Evolutionary conservation across 2,113 vertebrate genomes (phyloP).

Genomic region (Peromyscus leucopus): DNA sequence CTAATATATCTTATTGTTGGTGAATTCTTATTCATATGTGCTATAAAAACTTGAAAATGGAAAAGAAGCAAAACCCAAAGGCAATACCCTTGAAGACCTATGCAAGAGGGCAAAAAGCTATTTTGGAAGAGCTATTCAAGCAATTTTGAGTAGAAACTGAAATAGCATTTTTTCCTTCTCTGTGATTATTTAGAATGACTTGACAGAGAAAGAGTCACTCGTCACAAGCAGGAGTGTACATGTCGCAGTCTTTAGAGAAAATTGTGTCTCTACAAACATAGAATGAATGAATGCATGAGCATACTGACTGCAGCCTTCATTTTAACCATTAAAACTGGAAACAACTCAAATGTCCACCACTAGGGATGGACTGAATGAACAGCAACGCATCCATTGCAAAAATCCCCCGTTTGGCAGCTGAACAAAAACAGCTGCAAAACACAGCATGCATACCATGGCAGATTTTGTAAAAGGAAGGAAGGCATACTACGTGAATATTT

Average conservation of each 20-base stretch:
- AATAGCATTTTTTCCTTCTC: not conserved
- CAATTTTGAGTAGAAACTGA: not conserved
- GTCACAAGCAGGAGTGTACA: not conserved
- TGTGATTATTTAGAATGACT: not conserved
- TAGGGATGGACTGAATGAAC: not conserved
- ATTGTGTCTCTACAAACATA: not conserved
- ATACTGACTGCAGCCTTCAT: not conserved
- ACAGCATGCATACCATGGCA: rapidly evolving
- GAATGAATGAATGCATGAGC: not conserved
- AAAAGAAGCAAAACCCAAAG: not conserved
- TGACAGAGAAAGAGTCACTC: not conserved
- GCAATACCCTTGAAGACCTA: not conserved
- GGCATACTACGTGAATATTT: not conserved
- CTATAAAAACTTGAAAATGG: not conserved
- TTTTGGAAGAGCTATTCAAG: not conserved
- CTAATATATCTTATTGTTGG: not conserved
- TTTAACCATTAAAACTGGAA: not conserved
- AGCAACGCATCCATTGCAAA: no score
- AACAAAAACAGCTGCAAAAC: not conserved
- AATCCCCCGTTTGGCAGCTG: not conserved
- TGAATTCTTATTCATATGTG: not conserved
- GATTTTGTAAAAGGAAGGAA: not conserved
- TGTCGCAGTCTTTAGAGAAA: not conserved
- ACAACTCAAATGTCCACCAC: not conserved
- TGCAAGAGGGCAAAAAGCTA: not conserved